These are phyloP conservation scores for Salvelinus namaycush DNA, from an alignment of 2,113 vertebrate species.

Conservation along the genomic window DNA sequence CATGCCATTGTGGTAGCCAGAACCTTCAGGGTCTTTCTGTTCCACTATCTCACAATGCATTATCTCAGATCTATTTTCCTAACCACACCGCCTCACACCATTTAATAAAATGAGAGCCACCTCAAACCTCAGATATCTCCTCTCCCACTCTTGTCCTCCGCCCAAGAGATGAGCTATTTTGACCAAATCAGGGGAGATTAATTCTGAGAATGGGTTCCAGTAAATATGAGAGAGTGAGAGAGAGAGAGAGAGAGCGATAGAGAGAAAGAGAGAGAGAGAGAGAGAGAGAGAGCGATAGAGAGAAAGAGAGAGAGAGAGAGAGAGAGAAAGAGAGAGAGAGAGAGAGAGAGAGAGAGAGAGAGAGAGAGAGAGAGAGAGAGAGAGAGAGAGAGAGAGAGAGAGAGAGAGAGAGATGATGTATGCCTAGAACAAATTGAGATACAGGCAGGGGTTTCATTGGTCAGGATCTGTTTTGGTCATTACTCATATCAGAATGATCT, in stretches of 20 bases:
- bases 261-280: too few relatives aligned
- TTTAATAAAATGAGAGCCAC: constrained; percentile 15
- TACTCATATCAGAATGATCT: constrained; percentile 50
- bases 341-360: not conserved
- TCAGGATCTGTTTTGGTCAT: constrained; percentile 19
- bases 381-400: too few relatives aligned
- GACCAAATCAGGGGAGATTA: constrained; percentile 44
- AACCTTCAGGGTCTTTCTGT: constrained; percentile 48
- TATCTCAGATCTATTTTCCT: constrained; percentile 32
- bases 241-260: too few relatives aligned
- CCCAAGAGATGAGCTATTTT: constrained; percentile 57
- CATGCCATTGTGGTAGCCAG: constrained; percentile 48
- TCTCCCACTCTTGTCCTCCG: constrained; percentile 43
- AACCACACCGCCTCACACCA: constrained; percentile 45
- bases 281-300: not conserved
- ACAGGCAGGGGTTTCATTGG: constrained; percentile 32
- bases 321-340: not conserved
- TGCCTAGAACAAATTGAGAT: constrained; percentile 34
- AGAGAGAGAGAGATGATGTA: constrained; percentile 8
- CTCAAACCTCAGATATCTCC: constrained; percentile 51
- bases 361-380: too few relatives aligned
- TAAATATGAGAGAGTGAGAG: constrained; percentile 23
- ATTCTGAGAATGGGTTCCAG: constrained; percentile 52
- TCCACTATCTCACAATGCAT: constrained; percentile 42
- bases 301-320: too few relatives aligned